Evolutionary conservation across 2,113 vertebrate species (phyloP).

Genomic region (Nipponia nippon): DNA sequence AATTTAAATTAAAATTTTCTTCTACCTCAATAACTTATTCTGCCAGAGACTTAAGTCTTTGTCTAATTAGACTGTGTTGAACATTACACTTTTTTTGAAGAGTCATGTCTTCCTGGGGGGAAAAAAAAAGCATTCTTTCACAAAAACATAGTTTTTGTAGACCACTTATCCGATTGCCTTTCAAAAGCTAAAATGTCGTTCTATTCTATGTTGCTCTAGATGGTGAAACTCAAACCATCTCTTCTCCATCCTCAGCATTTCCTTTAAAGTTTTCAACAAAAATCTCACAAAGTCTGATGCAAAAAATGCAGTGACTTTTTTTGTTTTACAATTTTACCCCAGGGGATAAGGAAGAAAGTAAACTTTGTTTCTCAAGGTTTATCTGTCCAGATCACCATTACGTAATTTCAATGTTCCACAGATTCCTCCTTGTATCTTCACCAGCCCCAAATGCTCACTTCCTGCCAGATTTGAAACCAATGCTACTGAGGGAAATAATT

Average conservation of each 20-base stretch:
- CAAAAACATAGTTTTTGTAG: not conserved
- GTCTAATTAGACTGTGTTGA: not conserved
- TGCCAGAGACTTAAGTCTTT: not conserved
- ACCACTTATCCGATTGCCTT: not conserved
- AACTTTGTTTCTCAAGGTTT: not conserved
- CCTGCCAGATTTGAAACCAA: not conserved
- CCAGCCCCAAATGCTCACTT: not conserved
- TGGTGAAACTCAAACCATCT: not conserved
- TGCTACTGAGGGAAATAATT: not conserved
- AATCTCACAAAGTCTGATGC: not conserved
- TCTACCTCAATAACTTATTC: not conserved
- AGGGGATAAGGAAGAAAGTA: not conserved
- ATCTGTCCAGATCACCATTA: not conserved
- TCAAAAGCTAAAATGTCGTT: not conserved
- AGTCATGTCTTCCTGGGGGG: not conserved
- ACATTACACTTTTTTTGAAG: not conserved
- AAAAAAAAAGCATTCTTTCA: not conserved
- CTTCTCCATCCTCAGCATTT: not conserved
- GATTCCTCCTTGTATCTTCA: not conserved
- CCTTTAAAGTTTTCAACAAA: not conserved
- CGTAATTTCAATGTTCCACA: rapidly evolving
- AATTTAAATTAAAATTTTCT: not conserved
- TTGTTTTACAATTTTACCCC: not conserved
- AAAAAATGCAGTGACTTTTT: not conserved
- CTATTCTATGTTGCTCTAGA: not conserved